These are phyloP conservation scores for Sicus ferrugineus DNA, from an alignment of 2,888 invertebrate species.

Conservation along the genomic window DNA sequence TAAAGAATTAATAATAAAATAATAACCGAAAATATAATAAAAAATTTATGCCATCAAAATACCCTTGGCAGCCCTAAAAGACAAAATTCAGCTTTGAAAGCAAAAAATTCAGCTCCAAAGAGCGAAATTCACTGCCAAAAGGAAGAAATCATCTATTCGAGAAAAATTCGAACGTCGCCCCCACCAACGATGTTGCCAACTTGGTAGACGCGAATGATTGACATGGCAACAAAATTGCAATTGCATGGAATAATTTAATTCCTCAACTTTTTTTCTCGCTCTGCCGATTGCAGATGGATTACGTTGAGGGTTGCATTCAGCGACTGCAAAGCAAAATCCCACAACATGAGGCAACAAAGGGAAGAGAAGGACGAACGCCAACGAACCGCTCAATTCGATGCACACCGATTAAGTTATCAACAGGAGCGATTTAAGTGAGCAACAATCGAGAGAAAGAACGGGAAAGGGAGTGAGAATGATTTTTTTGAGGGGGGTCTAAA, in stretches of 20 bases:
- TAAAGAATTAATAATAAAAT: no score
- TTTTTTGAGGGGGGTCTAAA: conserved; percentile 5
- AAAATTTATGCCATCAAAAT: no score
- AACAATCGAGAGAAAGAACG: not conserved
- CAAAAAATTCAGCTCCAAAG: no score
- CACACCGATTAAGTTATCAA: conserved; percentile 30
- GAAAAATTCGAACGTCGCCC: no score
- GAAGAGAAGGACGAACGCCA: not conserved
- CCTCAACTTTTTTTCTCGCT: conserved; percentile 31
- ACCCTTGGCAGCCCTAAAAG: no score
- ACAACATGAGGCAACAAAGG: not conserved
- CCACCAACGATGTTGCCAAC: no score
- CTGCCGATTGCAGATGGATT: not conserved
- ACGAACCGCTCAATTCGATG: not conserved
- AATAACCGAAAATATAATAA: no score
- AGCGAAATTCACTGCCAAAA: no score
- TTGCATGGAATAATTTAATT: conserved; percentile 51
- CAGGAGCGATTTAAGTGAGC: not conserved
- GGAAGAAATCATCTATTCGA: no score
- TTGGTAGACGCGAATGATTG: conserved; percentile 45
- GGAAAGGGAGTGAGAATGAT: not conserved
- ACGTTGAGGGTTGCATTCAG: conserved; percentile 3
- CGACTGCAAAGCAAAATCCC: conserved; percentile 14
- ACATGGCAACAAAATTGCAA: conserved; percentile 52
- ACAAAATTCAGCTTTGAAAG: no score